These are phyloP conservation scores for Pseudococcus jackbeardsleyi DNA, from an alignment of 2,888 invertebrate genomes.

Conservation along the genomic window DNA sequence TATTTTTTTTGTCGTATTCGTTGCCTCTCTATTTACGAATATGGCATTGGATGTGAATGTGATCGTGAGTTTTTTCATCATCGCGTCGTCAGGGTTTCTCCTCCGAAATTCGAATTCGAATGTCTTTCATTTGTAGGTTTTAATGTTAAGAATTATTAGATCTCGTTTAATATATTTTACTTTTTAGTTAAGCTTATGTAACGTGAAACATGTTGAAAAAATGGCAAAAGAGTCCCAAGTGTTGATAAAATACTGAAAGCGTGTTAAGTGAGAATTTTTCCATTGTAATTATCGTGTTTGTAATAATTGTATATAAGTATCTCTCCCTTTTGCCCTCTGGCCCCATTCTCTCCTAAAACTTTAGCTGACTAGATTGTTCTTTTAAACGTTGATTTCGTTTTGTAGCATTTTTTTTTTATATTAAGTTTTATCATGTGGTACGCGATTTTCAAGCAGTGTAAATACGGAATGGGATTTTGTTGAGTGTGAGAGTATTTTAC, in stretches of 20 bases:
- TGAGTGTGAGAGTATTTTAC: background rate
- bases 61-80: background rate
- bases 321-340: background rate
- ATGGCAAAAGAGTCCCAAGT: background rate
- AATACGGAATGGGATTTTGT: background rate
- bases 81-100: background rate
- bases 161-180: conserved; percentile 55
- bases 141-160: conserved; percentile 56
- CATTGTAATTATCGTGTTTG: conserved; percentile 50
- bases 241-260: background rate
- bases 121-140: conserved; percentile 61
- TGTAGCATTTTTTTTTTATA: conserved; percentile 27
- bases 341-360: background rate
- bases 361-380: conserved; percentile 27
- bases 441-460: background rate
- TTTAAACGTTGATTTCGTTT: conserved; percentile 44
- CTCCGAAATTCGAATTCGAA: background rate
- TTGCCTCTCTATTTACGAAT: background rate
- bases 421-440: conserved; percentile 52
- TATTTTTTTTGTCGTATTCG: background rate
- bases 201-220: conserved; percentile 8
- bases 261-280: conserved; percentile 56
- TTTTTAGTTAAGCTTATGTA: conserved; percentile 46
- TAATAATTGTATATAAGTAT: conserved; percentile 4
- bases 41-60: background rate